Evolutionary conservation across 2,113 vertebrate genomes (phyloP).

Genomic region (Parus major): DNA sequence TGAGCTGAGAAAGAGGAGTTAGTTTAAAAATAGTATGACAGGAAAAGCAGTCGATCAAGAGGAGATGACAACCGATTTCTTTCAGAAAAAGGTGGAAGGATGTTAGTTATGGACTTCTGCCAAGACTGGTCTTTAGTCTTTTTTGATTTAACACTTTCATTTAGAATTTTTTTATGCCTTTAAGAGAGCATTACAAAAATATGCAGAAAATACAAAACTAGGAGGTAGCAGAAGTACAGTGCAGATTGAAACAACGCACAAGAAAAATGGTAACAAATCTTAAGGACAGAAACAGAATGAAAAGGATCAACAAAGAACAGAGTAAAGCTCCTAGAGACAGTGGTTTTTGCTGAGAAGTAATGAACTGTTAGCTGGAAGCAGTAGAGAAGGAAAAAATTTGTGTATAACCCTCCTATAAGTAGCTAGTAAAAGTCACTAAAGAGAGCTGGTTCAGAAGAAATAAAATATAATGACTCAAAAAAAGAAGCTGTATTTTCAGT

Average conservation of each 20-base stretch:
- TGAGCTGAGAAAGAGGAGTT: neutral
- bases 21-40: neutral
- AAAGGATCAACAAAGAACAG: neutral
- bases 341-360: neutral
- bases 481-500: neutral
- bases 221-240: neutral
- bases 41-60: slow-evolving; percentile 5
- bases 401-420: neutral
- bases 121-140: neutral
- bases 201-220: neutral
- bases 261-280: neutral
- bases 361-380: neutral
- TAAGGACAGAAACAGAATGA: neutral
- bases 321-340: neutral
- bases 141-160: neutral
- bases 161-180: neutral
- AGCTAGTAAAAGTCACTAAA: neutral
- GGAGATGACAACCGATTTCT: slow-evolving; percentile 16
- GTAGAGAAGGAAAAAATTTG: neutral
- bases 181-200: neutral
- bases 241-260: neutral
- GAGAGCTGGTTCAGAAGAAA: neutral
- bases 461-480: neutral
- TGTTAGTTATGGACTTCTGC: slow-evolving; percentile 4
- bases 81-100: slow-evolving; percentile 37